Evolutionary conservation across 2,888 invertebrate genomes (phyloP), one percentile per base, ranked within the genome.

Genomic region (Hipparchia sbordonii): DNA sequence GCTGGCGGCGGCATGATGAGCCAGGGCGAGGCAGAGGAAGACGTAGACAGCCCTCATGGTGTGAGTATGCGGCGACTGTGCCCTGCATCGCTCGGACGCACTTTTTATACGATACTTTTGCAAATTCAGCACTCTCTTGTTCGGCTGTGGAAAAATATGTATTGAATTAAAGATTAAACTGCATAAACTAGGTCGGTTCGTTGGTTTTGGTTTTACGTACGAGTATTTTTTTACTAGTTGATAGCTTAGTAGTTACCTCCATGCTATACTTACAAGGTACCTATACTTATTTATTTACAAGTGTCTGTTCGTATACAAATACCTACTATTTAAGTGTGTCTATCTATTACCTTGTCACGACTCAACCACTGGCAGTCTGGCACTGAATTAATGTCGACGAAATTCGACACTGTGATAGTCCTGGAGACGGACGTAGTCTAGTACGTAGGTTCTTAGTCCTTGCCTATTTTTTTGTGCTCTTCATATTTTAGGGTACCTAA

Each of bases 31-130:
- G 84, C 89, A 91, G 81, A 92, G 80, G 70, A 92, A 78, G 71
- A 87, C 78, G 81, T 83, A 85, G 80, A 83, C 85, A 79, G 88
- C 87, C 87, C 89, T 92, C 93, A 93, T 93, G 79, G 81, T 92
- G 87, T 72, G 75, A 79, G 78, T 72, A 78, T 82, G 79, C 84
- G 85, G 87, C 74, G 71, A 77, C 66, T 79, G 77, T 80, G 76
- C 78, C 70, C 76, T 72, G 72, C 8, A 10, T 56, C n/a, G 56
- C 6, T 46, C 45, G 10, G 3, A 2, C 33, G n/a, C 60, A 12
- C 7, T 70, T 74, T 80, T 76, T 80, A 80, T 72, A 70, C 46
- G 61, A 39, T 57, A 48, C 0, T 70, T 75, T 9, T 67, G 76
- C 72, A 54, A 23, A 72, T 48, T 73, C 76, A 71, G 73, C 76